Evolutionary conservation across 1,140 invertebrate species (phyloP).

Genomic region (Zaprionus gabonicus): DNA sequence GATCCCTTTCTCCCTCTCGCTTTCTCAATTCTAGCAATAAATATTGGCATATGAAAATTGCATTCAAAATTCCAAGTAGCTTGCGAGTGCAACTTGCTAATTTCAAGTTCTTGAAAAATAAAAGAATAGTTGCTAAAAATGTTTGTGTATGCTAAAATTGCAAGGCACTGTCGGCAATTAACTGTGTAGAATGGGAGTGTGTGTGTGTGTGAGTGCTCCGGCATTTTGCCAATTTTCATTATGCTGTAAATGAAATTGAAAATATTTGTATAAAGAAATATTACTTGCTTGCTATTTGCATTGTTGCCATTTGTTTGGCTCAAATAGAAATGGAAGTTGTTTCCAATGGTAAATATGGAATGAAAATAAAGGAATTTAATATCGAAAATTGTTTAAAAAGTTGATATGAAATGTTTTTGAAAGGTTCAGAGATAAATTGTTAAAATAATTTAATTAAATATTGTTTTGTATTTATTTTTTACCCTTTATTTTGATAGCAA

Average conservation of each 20-base stretch:
- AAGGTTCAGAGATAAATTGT: background rate
- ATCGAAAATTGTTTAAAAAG: background rate
- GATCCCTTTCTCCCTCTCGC: background rate
- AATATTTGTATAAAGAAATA: background rate
- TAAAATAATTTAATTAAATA: background rate
- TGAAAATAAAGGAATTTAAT: background rate
- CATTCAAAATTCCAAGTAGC: slow-evolving; percentile 34
- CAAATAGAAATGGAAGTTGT: slow-evolving; percentile 4
- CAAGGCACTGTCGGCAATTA: slow-evolving; percentile 31
- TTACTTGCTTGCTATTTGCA: slow-evolving; percentile 18
- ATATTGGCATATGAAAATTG: slow-evolving; percentile 52
- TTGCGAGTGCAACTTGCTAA: slow-evolving; percentile 20
- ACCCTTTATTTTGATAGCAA: background rate
- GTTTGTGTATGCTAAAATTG: too few species aligned
- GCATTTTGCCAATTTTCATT: slow-evolving; percentile 38
- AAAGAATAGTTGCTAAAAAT: too few species aligned
- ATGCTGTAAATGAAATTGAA: slow-evolving; percentile 31
- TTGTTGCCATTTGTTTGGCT: slow-evolving; percentile 7
- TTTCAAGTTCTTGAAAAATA: slow-evolving; percentile 11
- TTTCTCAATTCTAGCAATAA: slow-evolving; percentile 29
- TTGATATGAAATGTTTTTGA: background rate
- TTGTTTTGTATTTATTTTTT: too few species aligned
- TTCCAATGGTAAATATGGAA: slow-evolving; percentile 4
- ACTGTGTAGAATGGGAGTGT: background rate
- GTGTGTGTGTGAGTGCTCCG: too few species aligned